Base-by-base conservation (phyloP, 2,888 invertebrate species). In the Uloborus plumipes region DNA sequence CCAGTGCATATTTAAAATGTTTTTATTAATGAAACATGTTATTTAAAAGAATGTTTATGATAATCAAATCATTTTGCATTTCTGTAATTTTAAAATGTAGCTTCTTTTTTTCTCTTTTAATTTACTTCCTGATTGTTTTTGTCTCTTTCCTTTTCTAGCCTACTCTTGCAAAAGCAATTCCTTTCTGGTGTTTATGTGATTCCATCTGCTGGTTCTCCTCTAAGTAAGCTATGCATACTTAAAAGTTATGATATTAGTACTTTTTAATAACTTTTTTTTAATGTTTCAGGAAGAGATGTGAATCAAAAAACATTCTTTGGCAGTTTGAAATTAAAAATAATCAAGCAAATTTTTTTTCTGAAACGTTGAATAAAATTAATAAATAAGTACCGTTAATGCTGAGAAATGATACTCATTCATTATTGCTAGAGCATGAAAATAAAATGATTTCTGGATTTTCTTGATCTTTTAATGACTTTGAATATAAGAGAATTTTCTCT, bases 121-220 rank as follows among this genome's bases (percentile, higher is more conserved):
- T 50, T 73, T 39, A 14, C 50, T 16, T 15, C 31, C 65, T 58
- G 6, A 65, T 26, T 20, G 20, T 31, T 31, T 53, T 6, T 53
- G 18, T 50, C n/a, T 22, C 39, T 71, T 55, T 65, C 14, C 13
- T 72, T 70, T 69, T 93, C 86, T 89, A 96, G 95, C 89, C 94
- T 95, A 89, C 93, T 94, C 92, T 90, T 96, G 85, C 93, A 94
- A 88, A 94, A 93, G 71, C 95, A 97, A 90, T 94, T 94, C 88
- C 90, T 96, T 86, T 93, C 93, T 87, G 97, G 97, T 69, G 92
- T 97, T 81, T 98, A 97, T 90, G 95, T 97, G 20, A 95, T 98
- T 89, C 98, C 98, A 78, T 96, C 97, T 65, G 93, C 93, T 88
- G 93, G 93, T 87, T 94, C 93, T 88, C 93, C 94, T 71, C 92